Evolutionary conservation across 1,140 invertebrate species (phyloP).

Genomic region (Wasmannia auropunctata): DNA sequence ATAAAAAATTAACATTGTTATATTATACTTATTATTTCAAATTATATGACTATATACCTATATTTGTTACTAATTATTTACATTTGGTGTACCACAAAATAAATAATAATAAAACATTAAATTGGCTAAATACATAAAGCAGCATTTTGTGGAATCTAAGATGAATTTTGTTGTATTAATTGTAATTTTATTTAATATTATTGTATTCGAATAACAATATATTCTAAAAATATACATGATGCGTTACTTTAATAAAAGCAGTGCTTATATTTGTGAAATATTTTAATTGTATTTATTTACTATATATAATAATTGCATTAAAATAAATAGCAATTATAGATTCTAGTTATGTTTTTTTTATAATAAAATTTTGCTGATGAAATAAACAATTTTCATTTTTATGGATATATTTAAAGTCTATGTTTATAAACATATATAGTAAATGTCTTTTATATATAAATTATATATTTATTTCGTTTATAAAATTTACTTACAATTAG

Average conservation of each 20-base stretch:
- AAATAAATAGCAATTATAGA: not conserved
- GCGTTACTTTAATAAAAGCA: not conserved
- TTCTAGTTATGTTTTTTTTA: not conserved
- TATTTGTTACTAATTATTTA: constrained; percentile 1
- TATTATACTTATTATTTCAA: constrained; percentile 24
- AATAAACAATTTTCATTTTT: not conserved
- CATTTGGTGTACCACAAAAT: not conserved
- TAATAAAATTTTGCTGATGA: not conserved
- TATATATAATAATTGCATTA: not conserved
- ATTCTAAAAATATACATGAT: not conserved
- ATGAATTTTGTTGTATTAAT: no score
- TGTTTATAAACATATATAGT: not conserved
- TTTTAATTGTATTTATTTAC: not conserved
- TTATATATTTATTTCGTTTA: constrained; percentile 1
- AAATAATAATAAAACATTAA: constrained; percentile 5
- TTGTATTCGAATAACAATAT: not conserved
- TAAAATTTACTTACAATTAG: not conserved
- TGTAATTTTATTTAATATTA: not conserved
- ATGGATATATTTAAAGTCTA: not conserved
- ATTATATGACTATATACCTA: not conserved
- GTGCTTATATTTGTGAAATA: not conserved
- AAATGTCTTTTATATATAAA: not conserved
- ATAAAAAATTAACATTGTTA: not conserved
- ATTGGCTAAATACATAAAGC: not conserved
- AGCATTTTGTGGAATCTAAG: not conserved